phyloP scores from a whole-genome alignment of 2,113 vertebrate genomes.

The Brachirus orientalis region DNA sequence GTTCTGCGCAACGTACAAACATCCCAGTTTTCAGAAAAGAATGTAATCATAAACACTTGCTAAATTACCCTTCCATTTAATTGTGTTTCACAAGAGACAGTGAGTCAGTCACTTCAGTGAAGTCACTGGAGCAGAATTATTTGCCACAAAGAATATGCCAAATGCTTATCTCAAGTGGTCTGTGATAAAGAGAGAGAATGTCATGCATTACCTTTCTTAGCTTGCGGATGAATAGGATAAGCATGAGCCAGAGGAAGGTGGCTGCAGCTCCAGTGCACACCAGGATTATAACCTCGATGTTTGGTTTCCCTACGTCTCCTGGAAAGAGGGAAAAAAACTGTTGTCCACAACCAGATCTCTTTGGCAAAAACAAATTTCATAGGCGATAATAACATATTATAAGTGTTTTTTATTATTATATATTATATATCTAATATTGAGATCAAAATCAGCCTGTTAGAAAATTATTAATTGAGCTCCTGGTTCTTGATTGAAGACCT shows the following conservation, averaged over 20 bases:
- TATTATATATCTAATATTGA: neutral
- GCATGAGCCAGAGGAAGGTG: constrained; percentile 94
- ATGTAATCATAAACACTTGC: constrained; percentile 17
- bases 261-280: constrained; percentile 91
- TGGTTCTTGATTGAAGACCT: no score
- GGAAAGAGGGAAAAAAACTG: constrained; percentile 44
- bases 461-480: no score
- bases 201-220: constrained; percentile 86
- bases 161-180: constrained; percentile 2
- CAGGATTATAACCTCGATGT: constrained; percentile 91
- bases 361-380: constrained; percentile 19
- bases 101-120: neutral
- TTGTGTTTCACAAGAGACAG: constrained; percentile 21
- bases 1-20: neutral
- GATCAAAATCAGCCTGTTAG: constrained; percentile 15
- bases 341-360: neutral
- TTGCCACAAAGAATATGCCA: neutral
- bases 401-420: neutral
- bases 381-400: no score
- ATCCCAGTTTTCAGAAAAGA: constrained; percentile 26
- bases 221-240: constrained; percentile 93
- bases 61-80: constrained; percentile 36
- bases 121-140: neutral
- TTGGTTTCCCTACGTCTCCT: constrained; percentile 91
- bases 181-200: neutral